Percentiles rank a stretch among this genome's conserved stretches.
Evolutionary conservation across 1,140 invertebrate species (phyloP).

Genomic region (Drosophila kohkoa): DNA sequence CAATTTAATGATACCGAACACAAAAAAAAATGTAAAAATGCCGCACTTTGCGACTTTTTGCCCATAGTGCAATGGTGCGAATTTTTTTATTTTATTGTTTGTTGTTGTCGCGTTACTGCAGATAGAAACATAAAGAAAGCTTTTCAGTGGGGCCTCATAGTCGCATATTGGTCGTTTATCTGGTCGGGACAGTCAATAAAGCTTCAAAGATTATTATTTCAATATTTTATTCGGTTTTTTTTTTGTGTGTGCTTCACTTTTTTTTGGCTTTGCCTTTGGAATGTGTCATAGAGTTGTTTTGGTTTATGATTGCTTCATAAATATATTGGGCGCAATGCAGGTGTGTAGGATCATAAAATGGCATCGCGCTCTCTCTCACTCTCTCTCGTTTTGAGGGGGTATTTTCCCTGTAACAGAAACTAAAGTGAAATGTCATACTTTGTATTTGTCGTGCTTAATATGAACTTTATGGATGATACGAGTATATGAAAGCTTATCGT

Average conservation of each 20-base stretch:
- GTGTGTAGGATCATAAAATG: conserved; percentile 34
- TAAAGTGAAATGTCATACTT: neutral
- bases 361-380: neutral
- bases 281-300: conserved; percentile 46
- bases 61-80: no score
- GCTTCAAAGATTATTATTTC: conserved; percentile 65
- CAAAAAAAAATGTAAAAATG: no score
- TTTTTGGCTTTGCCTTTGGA: conserved; percentile 23
- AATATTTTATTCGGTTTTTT: conserved; percentile 23
- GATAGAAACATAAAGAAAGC: conserved; percentile 25
- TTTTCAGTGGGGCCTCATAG: conserved; percentile 22
- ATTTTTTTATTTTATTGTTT: conserved; percentile 25
- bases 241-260: neutral
- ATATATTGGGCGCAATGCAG: conserved; percentile 28
- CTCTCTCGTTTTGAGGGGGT: neutral
- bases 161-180: conserved; percentile 45
- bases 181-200: conserved; percentile 55
- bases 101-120: conserved; percentile 11
- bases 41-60: no score
- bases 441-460: neutral
- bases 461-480: conserved; percentile 20
- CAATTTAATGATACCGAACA: no score
- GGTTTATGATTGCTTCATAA: conserved; percentile 46
- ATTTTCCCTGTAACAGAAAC: conserved; percentile 13
- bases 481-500: conserved; percentile 17